These are phyloP conservation scores for Punctoribates punctum DNA, from an alignment of 2,888 invertebrate genomes.

Conservation along the genomic window DNA sequence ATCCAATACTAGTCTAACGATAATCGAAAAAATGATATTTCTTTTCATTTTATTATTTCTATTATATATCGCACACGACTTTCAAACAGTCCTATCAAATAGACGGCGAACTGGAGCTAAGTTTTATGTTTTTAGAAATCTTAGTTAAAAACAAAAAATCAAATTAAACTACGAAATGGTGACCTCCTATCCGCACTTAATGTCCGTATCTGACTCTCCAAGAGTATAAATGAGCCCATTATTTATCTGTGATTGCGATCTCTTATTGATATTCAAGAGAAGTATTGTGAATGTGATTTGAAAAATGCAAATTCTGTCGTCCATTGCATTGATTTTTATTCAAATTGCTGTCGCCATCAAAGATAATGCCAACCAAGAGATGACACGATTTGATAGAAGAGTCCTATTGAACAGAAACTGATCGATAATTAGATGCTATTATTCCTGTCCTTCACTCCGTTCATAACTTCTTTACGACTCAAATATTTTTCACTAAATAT, in stretches of 20 bases:
- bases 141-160: too few relatives aligned
- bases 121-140: too few relatives aligned
- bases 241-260: not conserved
- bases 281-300: not conserved
- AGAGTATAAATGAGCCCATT: not conserved
- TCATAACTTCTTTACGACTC: not conserved
- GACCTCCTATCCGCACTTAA: too few relatives aligned
- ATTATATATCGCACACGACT: too few relatives aligned
- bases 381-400: conserved; percentile 3
- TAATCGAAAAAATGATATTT: too few relatives aligned
- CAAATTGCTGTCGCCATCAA: not conserved
- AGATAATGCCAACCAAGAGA: not conserved
- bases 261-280: not conserved
- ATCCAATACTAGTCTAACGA: too few relatives aligned
- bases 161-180: too few relatives aligned
- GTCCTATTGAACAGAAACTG: not conserved
- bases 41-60: too few relatives aligned
- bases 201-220: too few relatives aligned
- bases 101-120: too few relatives aligned
- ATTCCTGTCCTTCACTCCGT: not conserved
- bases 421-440: not conserved
- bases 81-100: too few relatives aligned
- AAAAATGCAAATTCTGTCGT: conserved; percentile 6
- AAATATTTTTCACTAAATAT: not conserved
- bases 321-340: not conserved